A percentile compares a stretch with the other conserved stretches of the same genome.
These are phyloP conservation scores for Bombylius discolor DNA, from an alignment of 2,888 invertebrate species.

Conservation along the genomic window DNA sequence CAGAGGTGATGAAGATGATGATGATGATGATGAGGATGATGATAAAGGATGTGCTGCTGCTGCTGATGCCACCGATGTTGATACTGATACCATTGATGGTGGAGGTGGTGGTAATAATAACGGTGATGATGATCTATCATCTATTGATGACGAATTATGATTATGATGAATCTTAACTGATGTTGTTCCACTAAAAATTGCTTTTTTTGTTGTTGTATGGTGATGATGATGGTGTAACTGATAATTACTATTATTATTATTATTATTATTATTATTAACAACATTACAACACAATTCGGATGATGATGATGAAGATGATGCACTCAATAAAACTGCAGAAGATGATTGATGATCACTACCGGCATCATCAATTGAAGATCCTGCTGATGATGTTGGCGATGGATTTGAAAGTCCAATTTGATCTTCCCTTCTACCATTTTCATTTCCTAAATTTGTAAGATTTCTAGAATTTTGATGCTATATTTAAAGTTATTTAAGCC, in stretches of 20 bases:
- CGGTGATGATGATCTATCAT: neutral
- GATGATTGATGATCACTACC: conserved; percentile 2
- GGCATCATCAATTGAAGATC: neutral
- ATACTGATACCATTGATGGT: neutral
- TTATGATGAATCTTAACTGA: neutral
- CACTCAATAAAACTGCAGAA: neutral
- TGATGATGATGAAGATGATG: neutral
- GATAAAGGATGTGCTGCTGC: neutral
- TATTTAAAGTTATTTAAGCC: neutral
- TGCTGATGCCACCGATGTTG: neutral
- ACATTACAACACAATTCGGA: neutral
- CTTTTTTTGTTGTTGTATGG: neutral
- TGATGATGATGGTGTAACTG: neutral
- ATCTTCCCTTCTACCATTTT: neutral
- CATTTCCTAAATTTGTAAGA: neutral
- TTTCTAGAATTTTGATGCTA: neutral
- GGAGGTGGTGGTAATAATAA: neutral
- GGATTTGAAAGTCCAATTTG: conserved; percentile 1
- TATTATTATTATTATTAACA: neutral
- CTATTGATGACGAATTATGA: neutral
- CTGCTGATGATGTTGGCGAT: conserved; percentile 1
- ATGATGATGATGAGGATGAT: neutral
- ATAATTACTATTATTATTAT: too few species aligned
- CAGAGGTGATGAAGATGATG: neutral
- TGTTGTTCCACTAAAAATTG: neutral